These are phyloP conservation scores for Eulithis testata DNA, from an alignment of 2,888 invertebrate genomes.

Conservation along the genomic window DNA sequence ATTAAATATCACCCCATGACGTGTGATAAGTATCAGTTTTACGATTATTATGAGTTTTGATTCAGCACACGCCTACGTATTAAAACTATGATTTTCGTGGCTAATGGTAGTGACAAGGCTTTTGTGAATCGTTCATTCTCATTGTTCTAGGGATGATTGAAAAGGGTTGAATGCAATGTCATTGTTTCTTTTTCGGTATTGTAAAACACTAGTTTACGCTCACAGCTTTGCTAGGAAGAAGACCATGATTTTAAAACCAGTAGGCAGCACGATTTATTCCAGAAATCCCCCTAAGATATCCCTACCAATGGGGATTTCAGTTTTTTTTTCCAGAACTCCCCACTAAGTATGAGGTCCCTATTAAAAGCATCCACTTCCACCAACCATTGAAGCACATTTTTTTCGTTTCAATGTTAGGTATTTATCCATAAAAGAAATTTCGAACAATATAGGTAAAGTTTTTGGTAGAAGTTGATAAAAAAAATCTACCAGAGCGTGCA, in stretches of 20 bases:
- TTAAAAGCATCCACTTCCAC: too few species aligned
- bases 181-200: constrained; percentile 22
- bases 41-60: constrained; percentile 48
- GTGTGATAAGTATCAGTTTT: constrained; percentile 60
- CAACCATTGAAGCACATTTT: too few species aligned
- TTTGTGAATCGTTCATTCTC: constrained; percentile 38
- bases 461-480: too few species aligned
- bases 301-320: too few species aligned
- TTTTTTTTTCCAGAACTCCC: too few species aligned
- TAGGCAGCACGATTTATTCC: too few species aligned
- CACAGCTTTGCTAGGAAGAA: background rate
- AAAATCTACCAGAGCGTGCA: too few species aligned
- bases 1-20: constrained; percentile 61
- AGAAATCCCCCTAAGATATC: too few species aligned
- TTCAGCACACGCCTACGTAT: constrained; percentile 34
- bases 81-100: constrained; percentile 29
- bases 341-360: too few species aligned
- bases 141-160: constrained; percentile 32
- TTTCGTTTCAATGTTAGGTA: too few species aligned
- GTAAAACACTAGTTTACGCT: background rate
- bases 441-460: too few species aligned
- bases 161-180: constrained; percentile 37
- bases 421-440: too few species aligned
- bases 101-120: constrained; percentile 36
- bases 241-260: background rate